Evolutionary conservation across 2,888 invertebrate genomes (phyloP).

Genomic region (Orchestes rusci): DNA sequence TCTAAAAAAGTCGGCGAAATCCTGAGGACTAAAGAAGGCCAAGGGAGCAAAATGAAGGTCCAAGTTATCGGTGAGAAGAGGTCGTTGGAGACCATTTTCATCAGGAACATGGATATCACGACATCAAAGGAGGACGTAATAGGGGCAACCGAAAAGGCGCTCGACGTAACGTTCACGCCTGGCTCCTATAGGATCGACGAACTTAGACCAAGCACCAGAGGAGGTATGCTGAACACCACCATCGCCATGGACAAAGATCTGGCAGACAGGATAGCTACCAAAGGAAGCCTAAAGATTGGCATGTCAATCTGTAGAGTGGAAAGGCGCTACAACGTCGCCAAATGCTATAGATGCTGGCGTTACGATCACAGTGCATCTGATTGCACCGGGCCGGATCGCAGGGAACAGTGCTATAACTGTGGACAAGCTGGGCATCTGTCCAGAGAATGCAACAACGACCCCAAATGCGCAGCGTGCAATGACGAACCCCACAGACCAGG

Average conservation of each 20-base stretch:
- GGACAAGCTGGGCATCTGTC: no score
- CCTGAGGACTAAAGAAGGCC: not conserved
- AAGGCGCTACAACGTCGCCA: not conserved
- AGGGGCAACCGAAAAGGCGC: no score
- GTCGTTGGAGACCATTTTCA: not conserved
- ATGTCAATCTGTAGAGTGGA: not conserved
- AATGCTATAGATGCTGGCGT: not conserved
- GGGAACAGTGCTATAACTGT: constrained; percentile 2
- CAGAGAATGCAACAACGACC: no score
- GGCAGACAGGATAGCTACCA: no score
- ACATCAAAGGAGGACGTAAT: not conserved
- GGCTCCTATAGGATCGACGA: no score
- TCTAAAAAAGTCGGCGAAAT: not conserved
- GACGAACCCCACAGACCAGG: no score
- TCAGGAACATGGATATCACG: not conserved
- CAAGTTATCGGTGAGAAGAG: not conserved
- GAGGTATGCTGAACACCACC: no score
- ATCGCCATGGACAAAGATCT: no score
- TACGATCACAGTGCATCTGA: not conserved
- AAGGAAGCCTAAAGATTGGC: not conserved
- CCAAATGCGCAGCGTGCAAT: no score
- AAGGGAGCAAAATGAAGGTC: not conserved
- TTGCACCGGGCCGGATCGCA: constrained; percentile 2
- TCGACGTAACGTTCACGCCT: no score
- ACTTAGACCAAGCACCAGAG: no score